Evolutionary conservation across 1,140 invertebrate species (phyloP).

Genomic region (Parasteatoda tepidariorum): DNA sequence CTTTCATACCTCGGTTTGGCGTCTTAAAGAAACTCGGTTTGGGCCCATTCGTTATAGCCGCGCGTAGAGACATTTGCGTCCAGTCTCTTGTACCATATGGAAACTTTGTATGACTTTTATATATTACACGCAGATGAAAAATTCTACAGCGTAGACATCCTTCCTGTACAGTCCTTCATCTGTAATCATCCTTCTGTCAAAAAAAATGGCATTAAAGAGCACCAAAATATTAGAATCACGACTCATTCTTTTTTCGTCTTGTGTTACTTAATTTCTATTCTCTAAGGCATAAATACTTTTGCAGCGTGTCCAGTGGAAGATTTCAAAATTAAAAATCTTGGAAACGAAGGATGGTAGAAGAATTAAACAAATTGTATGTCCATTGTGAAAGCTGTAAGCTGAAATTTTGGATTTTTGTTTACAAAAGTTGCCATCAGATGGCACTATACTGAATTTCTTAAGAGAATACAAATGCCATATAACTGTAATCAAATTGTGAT

Average conservation of each 20-base stretch:
- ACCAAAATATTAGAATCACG: conserved; percentile 39
- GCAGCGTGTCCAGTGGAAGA: no score
- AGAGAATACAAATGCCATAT: no score
- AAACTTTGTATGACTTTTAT: conserved; percentile 56
- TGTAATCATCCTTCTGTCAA: conserved; percentile 59
- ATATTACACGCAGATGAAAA: conserved; percentile 29
- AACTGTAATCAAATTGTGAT: no score
- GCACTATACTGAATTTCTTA: no score
- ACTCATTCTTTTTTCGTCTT: not conserved
- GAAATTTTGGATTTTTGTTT: no score
- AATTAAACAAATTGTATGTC: no score
- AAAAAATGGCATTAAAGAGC: conserved; percentile 49
- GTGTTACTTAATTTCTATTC: not conserved
- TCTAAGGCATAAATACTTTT: no score
- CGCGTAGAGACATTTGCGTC: conserved; percentile 57
- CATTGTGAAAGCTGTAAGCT: no score
- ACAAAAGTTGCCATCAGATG: no score
- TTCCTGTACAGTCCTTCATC: conserved; percentile 56
- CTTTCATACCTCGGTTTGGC: conserved; percentile 49
- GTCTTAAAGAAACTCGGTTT: conserved; percentile 37
- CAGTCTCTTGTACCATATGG: conserved; percentile 55
- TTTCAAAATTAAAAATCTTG: no score
- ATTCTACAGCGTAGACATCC: conserved; percentile 49
- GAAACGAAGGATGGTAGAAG: no score
- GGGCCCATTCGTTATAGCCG: conserved; percentile 28